A percentile compares a stretch with the other conserved stretches of the same genome.
Conservation (phyloP, 2,888 invertebrate species). For the Girardia tigrina region DNA sequence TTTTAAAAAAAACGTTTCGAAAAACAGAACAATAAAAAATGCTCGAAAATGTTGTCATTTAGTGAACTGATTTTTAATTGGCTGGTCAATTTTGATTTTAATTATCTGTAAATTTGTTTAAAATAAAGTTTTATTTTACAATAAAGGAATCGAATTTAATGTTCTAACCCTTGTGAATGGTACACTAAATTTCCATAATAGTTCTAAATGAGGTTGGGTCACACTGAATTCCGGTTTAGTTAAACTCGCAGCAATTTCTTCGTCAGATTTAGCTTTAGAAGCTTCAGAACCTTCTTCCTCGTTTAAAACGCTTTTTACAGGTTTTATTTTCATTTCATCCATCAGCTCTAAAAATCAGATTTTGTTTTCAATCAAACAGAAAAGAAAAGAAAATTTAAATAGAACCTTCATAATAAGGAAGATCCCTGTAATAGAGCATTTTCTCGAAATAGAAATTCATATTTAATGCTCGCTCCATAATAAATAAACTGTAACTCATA, state of each 20-base stretch:
- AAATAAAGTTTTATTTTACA: no score
- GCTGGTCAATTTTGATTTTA: no score
- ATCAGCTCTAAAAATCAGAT: neutral
- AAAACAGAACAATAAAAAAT: no score
- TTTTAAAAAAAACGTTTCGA: no score
- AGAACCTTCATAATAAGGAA: conserved; percentile 34
- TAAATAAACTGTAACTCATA: conserved; percentile 43
- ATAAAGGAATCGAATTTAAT: no score
- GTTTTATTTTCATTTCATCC: conserved; percentile 8
- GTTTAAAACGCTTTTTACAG: neutral
- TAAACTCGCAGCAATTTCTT: neutral
- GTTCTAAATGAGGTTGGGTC: conserved; percentile 6
- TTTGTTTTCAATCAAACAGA: neutral
- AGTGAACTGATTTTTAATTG: no score
- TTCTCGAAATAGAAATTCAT: conserved; percentile 48
- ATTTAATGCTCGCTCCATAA: conserved; percentile 49
- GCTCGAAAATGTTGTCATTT: no score
- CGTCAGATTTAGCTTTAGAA: neutral
- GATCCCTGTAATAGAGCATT: conserved; percentile 45
- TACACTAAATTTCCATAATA: neutral
- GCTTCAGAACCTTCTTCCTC: neutral
- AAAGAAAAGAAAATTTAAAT: neutral
- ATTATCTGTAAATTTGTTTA: no score
- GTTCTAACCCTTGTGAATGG: neutral
- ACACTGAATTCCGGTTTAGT: neutral